phyloP scores from a whole-genome alignment of 2,113 vertebrate genomes.

The Mirza zaza region DNA sequence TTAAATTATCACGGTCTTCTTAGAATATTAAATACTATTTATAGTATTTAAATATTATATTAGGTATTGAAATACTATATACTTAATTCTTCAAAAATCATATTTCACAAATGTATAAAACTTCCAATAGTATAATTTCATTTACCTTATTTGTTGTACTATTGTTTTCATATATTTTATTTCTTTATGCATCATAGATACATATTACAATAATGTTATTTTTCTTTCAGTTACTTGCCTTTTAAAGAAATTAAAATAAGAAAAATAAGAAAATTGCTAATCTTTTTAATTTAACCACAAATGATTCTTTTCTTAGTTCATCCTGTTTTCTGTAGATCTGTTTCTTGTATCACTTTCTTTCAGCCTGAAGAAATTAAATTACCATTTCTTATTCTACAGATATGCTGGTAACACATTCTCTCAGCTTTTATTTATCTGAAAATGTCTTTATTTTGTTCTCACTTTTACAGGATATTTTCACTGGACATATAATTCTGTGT shows the following conservation, averaged over 20 bases:
- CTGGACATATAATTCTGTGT: not conserved
- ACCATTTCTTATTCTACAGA: not conserved
- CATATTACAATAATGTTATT: not conserved
- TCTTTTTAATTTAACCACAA: not conserved
- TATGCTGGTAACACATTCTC: not conserved
- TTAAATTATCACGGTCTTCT: not conserved
- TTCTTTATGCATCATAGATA: not conserved
- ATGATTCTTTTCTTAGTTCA: not conserved
- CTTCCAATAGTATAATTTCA: not conserved
- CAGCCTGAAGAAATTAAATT: not conserved
- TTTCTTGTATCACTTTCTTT: not conserved
- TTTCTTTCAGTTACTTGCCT: not conserved
- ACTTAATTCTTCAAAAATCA: not conserved
- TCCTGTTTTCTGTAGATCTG: not conserved
- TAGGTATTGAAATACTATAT: not conserved
- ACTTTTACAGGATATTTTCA: not conserved
- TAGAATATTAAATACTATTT: not conserved
- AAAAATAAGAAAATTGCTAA: not conserved
- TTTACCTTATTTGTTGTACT: not conserved
- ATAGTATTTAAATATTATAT: too few species aligned
- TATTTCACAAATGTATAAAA: not conserved
- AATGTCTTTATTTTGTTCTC: not conserved
- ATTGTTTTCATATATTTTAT: not conserved
- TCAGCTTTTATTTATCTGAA: not conserved
- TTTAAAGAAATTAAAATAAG: not conserved